These are phyloP conservation scores for Chamaea fasciata DNA, from an alignment of 2,113 vertebrate genomes.

Conservation along the genomic window DNA sequence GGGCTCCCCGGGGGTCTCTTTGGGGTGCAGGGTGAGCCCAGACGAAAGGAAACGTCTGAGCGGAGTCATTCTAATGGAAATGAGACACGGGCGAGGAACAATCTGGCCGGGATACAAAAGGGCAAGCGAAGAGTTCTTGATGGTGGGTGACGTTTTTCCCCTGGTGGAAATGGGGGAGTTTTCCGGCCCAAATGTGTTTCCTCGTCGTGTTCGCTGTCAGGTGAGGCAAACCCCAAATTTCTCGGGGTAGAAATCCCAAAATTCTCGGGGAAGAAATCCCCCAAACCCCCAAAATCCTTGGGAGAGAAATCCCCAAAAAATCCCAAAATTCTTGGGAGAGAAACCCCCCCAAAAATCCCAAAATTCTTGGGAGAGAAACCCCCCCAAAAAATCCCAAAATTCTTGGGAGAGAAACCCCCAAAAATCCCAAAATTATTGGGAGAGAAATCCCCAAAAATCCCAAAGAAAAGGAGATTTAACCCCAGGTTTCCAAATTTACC, in stretches of 20 bases:
- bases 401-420: too few relatives aligned
- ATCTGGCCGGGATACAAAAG: neutral
- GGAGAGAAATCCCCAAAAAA: too few relatives aligned
- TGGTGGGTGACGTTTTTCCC: neutral
- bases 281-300: too few relatives aligned
- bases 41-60: neutral
- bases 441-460: too few relatives aligned
- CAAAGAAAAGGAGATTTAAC: too few relatives aligned
- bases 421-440: too few relatives aligned
- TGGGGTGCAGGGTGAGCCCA: fast-evolving
- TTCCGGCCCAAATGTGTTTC: neutral
- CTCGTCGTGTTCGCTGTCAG: fast-evolving
- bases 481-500: too few relatives aligned
- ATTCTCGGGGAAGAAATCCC: too few relatives aligned
- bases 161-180: neutral
- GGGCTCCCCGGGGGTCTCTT: neutral
- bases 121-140: neutral
- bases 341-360: too few relatives aligned
- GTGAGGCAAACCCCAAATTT: neutral
- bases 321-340: too few relatives aligned
- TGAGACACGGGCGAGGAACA: neutral
- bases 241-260: neutral
- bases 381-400: too few relatives aligned
- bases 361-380: too few relatives aligned
- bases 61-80: neutral